Percentiles rank a stretch among this genome's conserved stretches.
Evolutionary conservation across 2,113 vertebrate species (phyloP).

Genomic region (Fregetta grallaria): DNA sequence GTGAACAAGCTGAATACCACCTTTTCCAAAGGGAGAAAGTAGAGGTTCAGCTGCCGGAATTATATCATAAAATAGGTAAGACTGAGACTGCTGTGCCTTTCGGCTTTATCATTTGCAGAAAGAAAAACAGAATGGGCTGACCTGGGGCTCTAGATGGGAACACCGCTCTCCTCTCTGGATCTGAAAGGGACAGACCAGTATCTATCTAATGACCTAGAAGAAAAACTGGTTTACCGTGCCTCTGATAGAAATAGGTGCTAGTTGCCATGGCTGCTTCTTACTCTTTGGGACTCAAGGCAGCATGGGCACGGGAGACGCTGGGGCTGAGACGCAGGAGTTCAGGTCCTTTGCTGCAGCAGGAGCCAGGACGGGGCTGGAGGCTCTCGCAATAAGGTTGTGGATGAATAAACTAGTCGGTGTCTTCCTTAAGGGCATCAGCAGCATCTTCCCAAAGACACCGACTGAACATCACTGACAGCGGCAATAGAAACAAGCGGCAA

Average conservation of each 20-base stretch:
- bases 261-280: neutral
- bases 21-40: constrained; percentile 99
- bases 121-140: neutral
- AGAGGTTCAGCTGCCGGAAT: constrained; percentile 93
- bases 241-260: too few relatives aligned
- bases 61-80: constrained; percentile 98
- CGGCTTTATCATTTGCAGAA: rapidly evolving
- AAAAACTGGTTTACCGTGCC: neutral
- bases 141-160: neutral
- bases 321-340: neutral
- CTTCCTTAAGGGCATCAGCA: neutral
- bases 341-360: neutral
- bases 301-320: neutral
- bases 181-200: neutral
- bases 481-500: neutral
- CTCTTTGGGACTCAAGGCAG: neutral
- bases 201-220: rapidly evolving
- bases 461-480: rapidly evolving
- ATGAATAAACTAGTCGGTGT: neutral
- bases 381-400: neutral
- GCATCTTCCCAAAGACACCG: neutral
- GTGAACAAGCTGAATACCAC: constrained; percentile 97
- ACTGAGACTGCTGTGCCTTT: neutral
- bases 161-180: neutral
- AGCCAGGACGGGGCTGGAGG: neutral